phyloP scores from a whole-genome alignment of 2,113 vertebrate species.

The Daboia siamensis region DNA sequence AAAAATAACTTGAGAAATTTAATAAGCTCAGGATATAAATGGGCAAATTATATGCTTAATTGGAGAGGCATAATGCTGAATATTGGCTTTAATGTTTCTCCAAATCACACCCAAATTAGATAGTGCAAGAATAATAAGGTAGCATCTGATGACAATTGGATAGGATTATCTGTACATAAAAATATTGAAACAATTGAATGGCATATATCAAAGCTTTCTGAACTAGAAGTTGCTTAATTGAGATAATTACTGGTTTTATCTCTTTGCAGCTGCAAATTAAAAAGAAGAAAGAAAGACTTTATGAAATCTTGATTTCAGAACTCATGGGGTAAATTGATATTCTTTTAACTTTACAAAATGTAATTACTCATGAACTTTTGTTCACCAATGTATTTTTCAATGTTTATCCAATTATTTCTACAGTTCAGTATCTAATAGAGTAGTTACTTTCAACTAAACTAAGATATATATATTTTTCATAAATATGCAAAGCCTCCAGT shows the following conservation, averaged over 20 bases:
- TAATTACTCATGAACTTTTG: background rate
- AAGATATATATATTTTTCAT: slow-evolving; percentile 6
- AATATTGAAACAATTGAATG: slow-evolving; percentile 24
- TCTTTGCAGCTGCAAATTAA: background rate
- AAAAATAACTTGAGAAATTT: background rate
- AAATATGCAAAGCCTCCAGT: slow-evolving; percentile 29
- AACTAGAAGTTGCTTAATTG: slow-evolving; percentile 32
- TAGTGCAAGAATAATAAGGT: slow-evolving; percentile 17
- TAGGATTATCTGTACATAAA: slow-evolving; percentile 29
- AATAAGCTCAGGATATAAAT: background rate
- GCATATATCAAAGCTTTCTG: slow-evolving; percentile 32
- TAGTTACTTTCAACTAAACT: slow-evolving; percentile 20
- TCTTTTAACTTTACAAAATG: background rate
- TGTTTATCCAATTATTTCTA: slow-evolving; percentile 19
- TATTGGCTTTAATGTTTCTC: slow-evolving; percentile 23
- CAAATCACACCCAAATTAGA: slow-evolving; percentile 22
- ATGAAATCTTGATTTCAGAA: slow-evolving; percentile 33
- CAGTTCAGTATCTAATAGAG: background rate
- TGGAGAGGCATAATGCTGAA: slow-evolving; percentile 16
- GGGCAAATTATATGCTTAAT: slow-evolving; percentile 33
- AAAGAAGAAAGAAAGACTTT: slow-evolving; percentile 40
- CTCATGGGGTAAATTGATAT: background rate
- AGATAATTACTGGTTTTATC: background rate
- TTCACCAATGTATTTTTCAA: background rate
- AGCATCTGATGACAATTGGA: slow-evolving; percentile 32